Base-by-base conservation (phyloP, 1,140 invertebrate species). In the Diprion similis region DNA sequence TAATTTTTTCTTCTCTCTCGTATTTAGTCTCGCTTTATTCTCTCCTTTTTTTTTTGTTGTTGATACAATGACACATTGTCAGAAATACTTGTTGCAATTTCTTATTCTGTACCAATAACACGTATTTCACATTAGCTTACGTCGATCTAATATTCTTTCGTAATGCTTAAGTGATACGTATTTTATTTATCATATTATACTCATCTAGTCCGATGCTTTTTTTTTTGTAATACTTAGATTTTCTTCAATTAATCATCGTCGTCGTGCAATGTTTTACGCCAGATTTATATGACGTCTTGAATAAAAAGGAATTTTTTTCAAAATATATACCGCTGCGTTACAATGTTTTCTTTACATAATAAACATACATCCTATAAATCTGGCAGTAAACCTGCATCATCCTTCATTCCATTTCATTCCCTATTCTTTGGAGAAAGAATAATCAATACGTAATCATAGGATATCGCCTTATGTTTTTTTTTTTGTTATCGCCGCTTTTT, bases 211-310 rank as follows among this genome's bases (percentile, higher is more conserved):
- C 0, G 24, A 37, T 37, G 24, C 1, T 37, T 37, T 37, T 37
- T 37, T 37, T 24, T 37, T 37, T 37, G 24, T 37, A 37, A 37
- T 37, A 37, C 2, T 6, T 37, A 37, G 24, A 6, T 37, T 37
- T 37, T 37, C 24, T 3, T 37, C 24, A 37, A 37, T 37, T 37
- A 37, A 37, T 73, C 75, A 46, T 70, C 47, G 71, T 71, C 10
- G 4, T 68, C 46, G 19, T 74, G 65, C 67, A 45, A 66, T 71
- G n/a, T 73, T 70, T 81, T 76, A 81, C 74, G 81, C 83, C 82
- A 85, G 83, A 85, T 84, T 84, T 83, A 85, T 85, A 83, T 75
- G 82, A 84, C 83, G 6, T 59, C 17, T 80, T 83, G 76, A 84
- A 85, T 84, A 85, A 84, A 48, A 83, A 77, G 9, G 47, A 15